Base-by-base conservation (phyloP, 64 coral and sea anemone species). In the Stylophora pistillata region DNA sequence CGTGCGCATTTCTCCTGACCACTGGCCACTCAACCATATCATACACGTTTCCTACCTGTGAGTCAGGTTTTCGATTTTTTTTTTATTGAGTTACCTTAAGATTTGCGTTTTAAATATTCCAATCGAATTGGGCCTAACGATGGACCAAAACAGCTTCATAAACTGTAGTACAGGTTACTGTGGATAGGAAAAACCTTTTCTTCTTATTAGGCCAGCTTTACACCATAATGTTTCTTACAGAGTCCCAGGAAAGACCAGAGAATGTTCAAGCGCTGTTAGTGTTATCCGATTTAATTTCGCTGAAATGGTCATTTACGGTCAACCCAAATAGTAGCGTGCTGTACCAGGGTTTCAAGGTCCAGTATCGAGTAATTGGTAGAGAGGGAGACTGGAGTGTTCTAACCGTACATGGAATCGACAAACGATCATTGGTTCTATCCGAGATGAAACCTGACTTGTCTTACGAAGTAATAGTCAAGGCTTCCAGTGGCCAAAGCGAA, bases 381-480 rank as follows among this genome's bases (percentile, higher is more conserved):
- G 66, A 16, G 30, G 61, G 5, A 64, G 17, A 20, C 31, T 17
- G 32, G 32, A 17, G 66, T 41, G 16, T 41, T 33, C 11, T 74
- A 5, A 74, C 72, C 18, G 33, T 74, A 16, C 4, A 74, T 20
- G 72, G 72, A 34, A 15, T 17, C 7, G 27, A 47, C 13, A 74
- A 74, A 33, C 34, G 72, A 74, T 47, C 72, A 3, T 74, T 13
- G 16, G 34, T 74, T 47, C 16, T 74, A 10, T 74, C 31, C 20
- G 91, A 71, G 10, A 56, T 93, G 17, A 73, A 55, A 23, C 56
- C 55, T 23, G 74, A 54, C n/a, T 73, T 72, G 15, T 2, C 41
- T 14, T 93, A 88, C 33, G 74, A 47, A 63, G 53, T 88, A 57
- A n/a, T 60, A 74, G 78, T 93, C 11, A 33, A 34, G 27, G 91